Evolutionary conservation across 1,140 invertebrate genomes (phyloP).

Genomic region (Lepeophtheirus salmonis): DNA sequence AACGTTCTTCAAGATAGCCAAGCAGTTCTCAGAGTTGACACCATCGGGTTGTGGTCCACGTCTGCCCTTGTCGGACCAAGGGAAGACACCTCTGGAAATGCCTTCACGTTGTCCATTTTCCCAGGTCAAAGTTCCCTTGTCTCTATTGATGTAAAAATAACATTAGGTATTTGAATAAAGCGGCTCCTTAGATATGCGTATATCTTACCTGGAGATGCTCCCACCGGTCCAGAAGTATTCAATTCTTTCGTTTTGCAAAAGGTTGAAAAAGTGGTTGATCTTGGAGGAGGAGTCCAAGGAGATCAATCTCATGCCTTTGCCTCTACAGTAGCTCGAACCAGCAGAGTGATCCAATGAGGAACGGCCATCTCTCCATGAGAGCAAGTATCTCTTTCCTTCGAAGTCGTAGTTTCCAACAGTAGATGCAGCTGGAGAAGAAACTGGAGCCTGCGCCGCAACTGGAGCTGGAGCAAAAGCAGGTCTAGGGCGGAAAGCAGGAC

Average conservation of each 20-base stretch:
- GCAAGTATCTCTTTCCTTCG: background rate
- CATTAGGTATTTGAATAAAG: too few relatives aligned
- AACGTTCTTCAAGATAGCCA: background rate
- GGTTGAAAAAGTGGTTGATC: background rate
- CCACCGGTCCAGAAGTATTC: slow-evolving; percentile 8
- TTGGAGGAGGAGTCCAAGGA: slow-evolving; percentile 9
- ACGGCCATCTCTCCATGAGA: slow-evolving; percentile 5
- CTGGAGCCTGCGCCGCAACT: background rate
- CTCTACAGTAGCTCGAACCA: background rate
- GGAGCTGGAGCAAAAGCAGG: background rate
- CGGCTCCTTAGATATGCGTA: too few relatives aligned
- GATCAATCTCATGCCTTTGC: slow-evolving; percentile 3
- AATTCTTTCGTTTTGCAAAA: background rate
- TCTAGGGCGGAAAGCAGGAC: background rate
- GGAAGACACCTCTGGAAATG: background rate
- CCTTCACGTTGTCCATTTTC: slow-evolving; percentile 1
- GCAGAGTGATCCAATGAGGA: background rate
- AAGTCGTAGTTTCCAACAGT: background rate
- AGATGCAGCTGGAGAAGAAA: background rate
- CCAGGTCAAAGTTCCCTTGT: slow-evolving; percentile 3
- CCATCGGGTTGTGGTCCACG: slow-evolving; percentile 2
- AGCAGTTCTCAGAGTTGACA: background rate
- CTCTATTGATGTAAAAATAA: background rate
- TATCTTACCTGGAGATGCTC: background rate
- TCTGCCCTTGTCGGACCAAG: background rate